Conservation (phyloP, 2,888 invertebrate genomes). For the Leucania comma region DNA sequence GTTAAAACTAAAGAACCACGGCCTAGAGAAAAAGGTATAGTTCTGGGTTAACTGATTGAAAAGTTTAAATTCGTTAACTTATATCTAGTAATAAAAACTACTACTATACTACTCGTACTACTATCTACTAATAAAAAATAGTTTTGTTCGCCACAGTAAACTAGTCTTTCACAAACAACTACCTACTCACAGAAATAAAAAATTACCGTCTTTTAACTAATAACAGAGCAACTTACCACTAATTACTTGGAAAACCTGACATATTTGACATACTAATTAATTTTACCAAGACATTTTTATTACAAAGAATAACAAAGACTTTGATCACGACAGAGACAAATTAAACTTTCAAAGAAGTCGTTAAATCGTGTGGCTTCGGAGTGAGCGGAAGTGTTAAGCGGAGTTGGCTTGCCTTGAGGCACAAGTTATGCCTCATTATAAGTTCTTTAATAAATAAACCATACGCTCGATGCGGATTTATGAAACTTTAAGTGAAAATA, state of each 20-base stretch:
- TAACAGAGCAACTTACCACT: neutral
- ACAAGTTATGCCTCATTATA: conserved; percentile 44
- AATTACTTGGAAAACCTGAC: conserved; percentile 11
- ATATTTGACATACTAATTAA: conserved; percentile 36
- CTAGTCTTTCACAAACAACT: neutral
- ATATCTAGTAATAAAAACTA: neutral
- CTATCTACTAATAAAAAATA: neutral
- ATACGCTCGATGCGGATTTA: conserved; percentile 25
- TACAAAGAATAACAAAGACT: conserved; percentile 48
- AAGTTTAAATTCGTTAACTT: neutral
- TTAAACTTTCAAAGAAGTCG: conserved; percentile 66
- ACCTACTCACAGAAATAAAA: neutral
- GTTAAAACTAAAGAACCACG: neutral
- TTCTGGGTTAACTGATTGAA: neutral
- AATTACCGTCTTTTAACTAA: neutral
- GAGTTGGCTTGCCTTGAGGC: conserved; percentile 24
- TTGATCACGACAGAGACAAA: conserved; percentile 68
- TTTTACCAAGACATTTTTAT: conserved; percentile 45
- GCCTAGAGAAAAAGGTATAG: too few species aligned
- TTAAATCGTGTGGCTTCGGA: conserved; percentile 49
- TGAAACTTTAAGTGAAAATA: conserved; percentile 31
- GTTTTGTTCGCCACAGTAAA: neutral
- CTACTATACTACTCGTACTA: too few species aligned
- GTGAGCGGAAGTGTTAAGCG: conserved; percentile 42
- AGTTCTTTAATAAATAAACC: conserved; percentile 45